A percentile compares a stretch with the other conserved stretches of the same genome.
These are phyloP conservation scores for Labroides dimidiatus DNA, from an alignment of 2,797 vertebrate species.

Conservation along the genomic window DNA sequence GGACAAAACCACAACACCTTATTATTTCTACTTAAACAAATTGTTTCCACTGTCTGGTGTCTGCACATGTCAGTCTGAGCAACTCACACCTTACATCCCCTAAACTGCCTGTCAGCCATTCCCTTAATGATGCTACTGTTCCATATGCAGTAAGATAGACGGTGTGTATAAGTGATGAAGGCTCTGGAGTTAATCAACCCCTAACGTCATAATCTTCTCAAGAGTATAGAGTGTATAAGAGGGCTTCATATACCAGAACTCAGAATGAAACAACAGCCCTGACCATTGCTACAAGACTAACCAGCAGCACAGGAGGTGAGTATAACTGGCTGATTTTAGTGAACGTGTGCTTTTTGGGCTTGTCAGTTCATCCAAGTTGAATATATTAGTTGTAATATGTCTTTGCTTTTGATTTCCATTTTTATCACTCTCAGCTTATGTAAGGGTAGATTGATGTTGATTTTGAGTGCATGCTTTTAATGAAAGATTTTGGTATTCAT, in stretches of 20 bases:
- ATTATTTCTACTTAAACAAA: neutral
- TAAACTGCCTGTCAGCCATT: constrained; percentile 17
- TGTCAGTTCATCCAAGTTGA: too few species aligned
- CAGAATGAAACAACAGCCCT: constrained; percentile 2
- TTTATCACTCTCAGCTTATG: too few species aligned
- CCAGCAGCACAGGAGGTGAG: constrained; percentile 41
- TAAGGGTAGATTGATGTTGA: too few species aligned
- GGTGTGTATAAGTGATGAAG: constrained; percentile 20
- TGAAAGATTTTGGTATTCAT: too few species aligned
- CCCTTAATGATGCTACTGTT: constrained; percentile 6
- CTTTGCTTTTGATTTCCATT: too few species aligned
- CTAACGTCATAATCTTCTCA: constrained; percentile 54
- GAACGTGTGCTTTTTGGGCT: too few species aligned
- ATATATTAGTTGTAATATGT: too few species aligned
- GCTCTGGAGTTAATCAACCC: constrained; percentile 21
- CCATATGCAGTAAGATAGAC: neutral
- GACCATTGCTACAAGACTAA: neutral
- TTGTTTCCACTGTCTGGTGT: neutral
- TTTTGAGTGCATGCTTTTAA: too few species aligned
- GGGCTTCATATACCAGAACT: constrained; percentile 2
- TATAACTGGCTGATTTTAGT: constrained; percentile 1
- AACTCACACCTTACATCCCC: neutral
- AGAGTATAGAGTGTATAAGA: constrained; percentile 42
- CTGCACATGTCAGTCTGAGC: neutral
- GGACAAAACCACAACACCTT: neutral